Conservation (phyloP, 1,140 invertebrate species). For the Cydia amplana region DNA sequence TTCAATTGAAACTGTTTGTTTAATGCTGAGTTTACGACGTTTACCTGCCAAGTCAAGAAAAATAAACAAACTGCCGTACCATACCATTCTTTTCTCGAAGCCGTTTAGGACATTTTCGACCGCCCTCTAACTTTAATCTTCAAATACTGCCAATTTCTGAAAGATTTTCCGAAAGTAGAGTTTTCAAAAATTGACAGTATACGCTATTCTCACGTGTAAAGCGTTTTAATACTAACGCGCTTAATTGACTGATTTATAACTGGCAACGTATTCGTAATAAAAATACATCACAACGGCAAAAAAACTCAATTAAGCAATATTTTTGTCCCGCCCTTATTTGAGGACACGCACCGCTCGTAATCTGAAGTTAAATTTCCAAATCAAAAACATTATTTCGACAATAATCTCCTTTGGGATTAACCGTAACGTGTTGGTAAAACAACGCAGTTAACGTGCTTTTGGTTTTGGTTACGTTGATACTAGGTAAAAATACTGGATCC, state of each 20-base stretch:
- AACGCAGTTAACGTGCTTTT: background rate
- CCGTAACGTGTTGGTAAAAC: background rate
- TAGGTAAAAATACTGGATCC: constrained; percentile 1
- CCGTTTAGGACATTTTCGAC: too few relatives aligned
- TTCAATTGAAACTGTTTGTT: background rate
- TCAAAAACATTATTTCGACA: constrained; percentile 31
- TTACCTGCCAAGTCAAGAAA: too few relatives aligned
- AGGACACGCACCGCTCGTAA: constrained; percentile 13
- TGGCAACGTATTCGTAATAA: background rate
- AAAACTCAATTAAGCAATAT: constrained; percentile 7
- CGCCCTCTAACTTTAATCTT: too few relatives aligned
- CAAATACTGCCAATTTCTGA: too few relatives aligned
- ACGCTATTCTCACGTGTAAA: too few relatives aligned
- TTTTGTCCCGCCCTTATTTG: background rate
- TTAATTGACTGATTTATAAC: background rate
- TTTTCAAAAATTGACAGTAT: too few relatives aligned
- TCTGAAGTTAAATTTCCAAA: constrained; percentile 30
- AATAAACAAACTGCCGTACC: too few relatives aligned
- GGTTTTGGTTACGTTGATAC: constrained; percentile 10
- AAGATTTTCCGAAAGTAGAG: too few relatives aligned
- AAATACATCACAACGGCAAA: background rate
- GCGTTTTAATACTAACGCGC: too few relatives aligned
- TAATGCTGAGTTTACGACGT: too few relatives aligned
- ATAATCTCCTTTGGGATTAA: constrained; percentile 28
- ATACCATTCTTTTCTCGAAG: too few relatives aligned